These are phyloP conservation scores for Agrochola lychnidis DNA, from an alignment of 2,888 invertebrate genomes.

Conservation along the genomic window DNA sequence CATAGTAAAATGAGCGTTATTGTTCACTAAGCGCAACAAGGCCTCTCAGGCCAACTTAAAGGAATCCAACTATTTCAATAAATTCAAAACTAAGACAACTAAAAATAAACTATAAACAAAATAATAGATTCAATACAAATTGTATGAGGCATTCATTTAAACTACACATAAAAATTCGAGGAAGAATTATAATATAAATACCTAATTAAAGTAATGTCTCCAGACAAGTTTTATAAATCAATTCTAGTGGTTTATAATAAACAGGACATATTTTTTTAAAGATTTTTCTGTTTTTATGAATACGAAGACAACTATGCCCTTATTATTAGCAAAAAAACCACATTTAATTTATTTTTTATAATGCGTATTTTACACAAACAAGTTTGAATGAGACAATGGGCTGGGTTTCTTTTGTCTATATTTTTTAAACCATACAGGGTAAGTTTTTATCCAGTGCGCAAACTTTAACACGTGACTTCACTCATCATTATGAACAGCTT, in stretches of 20 bases:
- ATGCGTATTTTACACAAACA: conserved; percentile 33
- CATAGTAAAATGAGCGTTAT: conserved; percentile 48
- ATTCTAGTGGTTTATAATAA: conserved; percentile 36
- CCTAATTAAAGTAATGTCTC: conserved; percentile 33
- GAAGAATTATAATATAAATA: conserved; percentile 60
- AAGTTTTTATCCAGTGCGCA: too few relatives aligned
- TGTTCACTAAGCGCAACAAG: conserved; percentile 44
- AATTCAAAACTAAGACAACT: conserved; percentile 44
- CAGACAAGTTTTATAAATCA: conserved; percentile 27
- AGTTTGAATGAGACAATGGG: conserved; percentile 34
- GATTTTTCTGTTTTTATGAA: conserved; percentile 38
- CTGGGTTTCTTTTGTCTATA: too few relatives aligned
- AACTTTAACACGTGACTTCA: too few relatives aligned
- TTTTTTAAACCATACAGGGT: background rate
- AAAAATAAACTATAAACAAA: conserved; percentile 58
- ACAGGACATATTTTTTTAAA: conserved; percentile 45
- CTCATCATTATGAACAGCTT: too few relatives aligned
- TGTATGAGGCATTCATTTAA: conserved; percentile 56
- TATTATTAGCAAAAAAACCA: conserved; percentile 52
- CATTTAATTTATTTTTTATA: conserved; percentile 40
- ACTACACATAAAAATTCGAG: conserved; percentile 65
- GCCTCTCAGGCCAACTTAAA: conserved; percentile 26
- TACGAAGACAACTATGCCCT: conserved; percentile 48
- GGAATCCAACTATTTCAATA: conserved; percentile 50
- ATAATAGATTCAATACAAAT: conserved; percentile 64